Percentiles rank a stretch among this genome's conserved stretches.
Conservation (phyloP, 2,888 invertebrate species). For the Aspidiotus rigidus region DNA sequence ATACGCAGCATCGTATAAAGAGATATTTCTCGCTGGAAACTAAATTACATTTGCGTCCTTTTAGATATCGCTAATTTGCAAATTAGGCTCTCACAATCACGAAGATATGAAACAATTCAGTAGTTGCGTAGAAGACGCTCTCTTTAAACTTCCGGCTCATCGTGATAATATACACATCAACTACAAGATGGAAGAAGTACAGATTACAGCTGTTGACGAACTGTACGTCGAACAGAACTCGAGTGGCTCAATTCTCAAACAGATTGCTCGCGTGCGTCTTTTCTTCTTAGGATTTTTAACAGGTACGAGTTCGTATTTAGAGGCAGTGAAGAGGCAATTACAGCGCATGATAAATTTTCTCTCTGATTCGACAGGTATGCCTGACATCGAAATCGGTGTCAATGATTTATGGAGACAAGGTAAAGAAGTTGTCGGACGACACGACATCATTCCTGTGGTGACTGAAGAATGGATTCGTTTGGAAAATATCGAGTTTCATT, state of each 20-base stretch:
- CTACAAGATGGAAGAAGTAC: conserved; percentile 94
- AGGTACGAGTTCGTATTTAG: conserved; percentile 46
- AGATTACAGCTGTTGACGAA: conserved; percentile 87
- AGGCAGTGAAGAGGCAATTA: neutral
- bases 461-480: conserved; percentile 99
- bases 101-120: conserved; percentile 90
- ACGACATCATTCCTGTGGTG: conserved; percentile 96
- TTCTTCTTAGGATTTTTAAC: conserved; percentile 95
- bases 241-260: conserved; percentile 72
- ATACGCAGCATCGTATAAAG: neutral
- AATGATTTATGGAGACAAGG: conserved; percentile 97
- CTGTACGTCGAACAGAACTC: conserved; percentile 79
- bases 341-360: conserved; percentile 10
- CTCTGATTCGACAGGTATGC: conserved; percentile 59
- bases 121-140: conserved; percentile 79
- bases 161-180: conserved; percentile 71
- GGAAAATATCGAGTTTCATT: conserved; percentile 89
- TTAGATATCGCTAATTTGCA: conserved; percentile 85
- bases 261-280: conserved; percentile 86
- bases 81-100: conserved; percentile 80
- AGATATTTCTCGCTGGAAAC: neutral
- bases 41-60: neutral
- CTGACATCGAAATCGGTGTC: conserved; percentile 90
- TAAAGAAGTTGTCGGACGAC: conserved; percentile 96
- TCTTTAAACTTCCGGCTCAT: conserved; percentile 75